phyloP scores from a whole-genome alignment of 2,113 vertebrate genomes.

The Notechis scutatus region DNA sequence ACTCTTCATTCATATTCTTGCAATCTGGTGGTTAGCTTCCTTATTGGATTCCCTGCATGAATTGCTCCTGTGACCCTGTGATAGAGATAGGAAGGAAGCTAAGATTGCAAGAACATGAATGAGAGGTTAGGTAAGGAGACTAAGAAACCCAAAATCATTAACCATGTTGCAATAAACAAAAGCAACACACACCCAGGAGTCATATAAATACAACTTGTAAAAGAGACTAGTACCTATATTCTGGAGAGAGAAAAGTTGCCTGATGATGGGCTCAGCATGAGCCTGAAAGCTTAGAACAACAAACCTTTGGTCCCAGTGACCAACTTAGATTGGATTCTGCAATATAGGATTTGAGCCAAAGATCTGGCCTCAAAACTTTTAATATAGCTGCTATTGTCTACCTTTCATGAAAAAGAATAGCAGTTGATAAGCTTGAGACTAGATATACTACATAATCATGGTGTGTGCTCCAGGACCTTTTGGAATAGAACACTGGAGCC shows the following conservation, averaged over 20 bases:
- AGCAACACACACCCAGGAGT: neutral
- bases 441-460: neutral
- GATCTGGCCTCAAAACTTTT: neutral
- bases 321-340: neutral
- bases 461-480: neutral
- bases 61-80: neutral
- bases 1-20: neutral
- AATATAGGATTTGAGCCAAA: neutral
- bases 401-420: neutral
- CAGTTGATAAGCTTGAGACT: neutral
- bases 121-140: neutral
- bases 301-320: neutral
- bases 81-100: neutral
- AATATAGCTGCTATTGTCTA: neutral
- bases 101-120: neutral
- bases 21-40: neutral
- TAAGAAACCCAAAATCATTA: neutral
- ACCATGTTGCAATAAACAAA: neutral
- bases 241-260: neutral
- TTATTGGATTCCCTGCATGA: neutral
- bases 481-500: neutral
- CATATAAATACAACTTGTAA: neutral
- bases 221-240: neutral
- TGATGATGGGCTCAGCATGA: neutral
- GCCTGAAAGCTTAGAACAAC: neutral